phyloP scores from a whole-genome alignment of 1,140 invertebrate genomes.

The Drosophila ercepeae region DNA sequence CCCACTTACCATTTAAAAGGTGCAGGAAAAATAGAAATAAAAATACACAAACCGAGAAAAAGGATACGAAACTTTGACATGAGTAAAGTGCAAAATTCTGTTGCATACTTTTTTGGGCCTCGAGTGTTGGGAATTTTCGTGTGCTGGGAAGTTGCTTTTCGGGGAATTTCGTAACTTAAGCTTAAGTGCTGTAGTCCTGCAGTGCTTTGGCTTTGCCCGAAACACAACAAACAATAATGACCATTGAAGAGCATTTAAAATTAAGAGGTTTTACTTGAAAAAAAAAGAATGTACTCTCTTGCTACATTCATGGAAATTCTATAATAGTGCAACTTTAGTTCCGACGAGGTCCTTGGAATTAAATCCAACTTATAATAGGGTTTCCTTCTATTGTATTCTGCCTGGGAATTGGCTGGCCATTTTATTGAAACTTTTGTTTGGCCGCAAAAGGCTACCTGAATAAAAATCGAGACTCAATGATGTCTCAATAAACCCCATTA shows the following conservation, averaged over 20 bases:
- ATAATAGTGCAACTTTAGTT: not conserved
- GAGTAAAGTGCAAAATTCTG: constrained; percentile 69
- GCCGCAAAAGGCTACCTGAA: constrained; percentile 22
- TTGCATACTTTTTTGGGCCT: constrained; percentile 62
- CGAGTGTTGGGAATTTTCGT: constrained; percentile 15
- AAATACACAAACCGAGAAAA: no score
- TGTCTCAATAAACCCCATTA: constrained; percentile 51
- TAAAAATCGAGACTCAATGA: constrained; percentile 27
- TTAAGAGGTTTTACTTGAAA: not conserved
- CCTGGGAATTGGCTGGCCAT: constrained; percentile 28
- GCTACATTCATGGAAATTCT: not conserved
- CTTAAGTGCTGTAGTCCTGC: no score
- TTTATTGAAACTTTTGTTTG: constrained; percentile 28
- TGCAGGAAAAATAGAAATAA: constrained; percentile 28
- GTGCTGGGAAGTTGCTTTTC: constrained; percentile 15
- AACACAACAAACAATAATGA: not conserved
- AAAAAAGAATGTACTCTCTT: no score
- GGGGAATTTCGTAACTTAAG: constrained; percentile 9
- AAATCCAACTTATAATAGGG: not conserved
- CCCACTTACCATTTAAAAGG: constrained; percentile 35
- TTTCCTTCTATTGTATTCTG: constrained; percentile 27
- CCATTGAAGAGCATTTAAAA: not conserved
- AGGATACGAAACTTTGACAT: constrained; percentile 54
- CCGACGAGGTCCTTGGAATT: constrained; percentile 1
- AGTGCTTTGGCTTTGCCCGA: not conserved